phyloP scores from a whole-genome alignment of 2,888 invertebrate species.

The Automeris io region DNA sequence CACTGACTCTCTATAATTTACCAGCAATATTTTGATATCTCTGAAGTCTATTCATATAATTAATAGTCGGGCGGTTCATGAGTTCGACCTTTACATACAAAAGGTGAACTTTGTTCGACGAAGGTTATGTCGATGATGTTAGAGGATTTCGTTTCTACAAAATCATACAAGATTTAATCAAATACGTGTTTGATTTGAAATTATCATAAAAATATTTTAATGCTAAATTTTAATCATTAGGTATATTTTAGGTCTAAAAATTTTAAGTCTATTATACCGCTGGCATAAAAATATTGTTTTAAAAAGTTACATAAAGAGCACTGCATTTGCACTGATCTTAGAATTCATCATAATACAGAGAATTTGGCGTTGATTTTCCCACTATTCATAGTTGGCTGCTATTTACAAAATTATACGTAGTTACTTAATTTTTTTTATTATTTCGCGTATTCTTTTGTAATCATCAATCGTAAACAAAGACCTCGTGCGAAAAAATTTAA shows the following conservation, averaged over 20 bases:
- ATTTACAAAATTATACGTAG: conserved; percentile 17
- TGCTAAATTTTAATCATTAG: no score
- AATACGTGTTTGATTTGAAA: no score
- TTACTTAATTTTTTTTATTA: conserved; percentile 11
- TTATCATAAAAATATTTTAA: no score
- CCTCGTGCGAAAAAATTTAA: conserved; percentile 4
- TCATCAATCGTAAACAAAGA: conserved; percentile 3
- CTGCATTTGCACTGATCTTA: no score
- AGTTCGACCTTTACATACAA: background rate
- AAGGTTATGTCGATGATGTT: no score
- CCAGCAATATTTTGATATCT: background rate
- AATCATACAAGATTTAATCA: no score
- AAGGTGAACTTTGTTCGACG: background rate
- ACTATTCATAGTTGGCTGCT: conserved; percentile 13
- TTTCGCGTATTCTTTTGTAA: conserved; percentile 7
- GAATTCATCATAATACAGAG: no score
- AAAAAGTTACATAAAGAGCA: no score
- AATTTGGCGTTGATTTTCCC: conserved; percentile 9
- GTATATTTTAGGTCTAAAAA: no score
- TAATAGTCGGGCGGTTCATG: background rate
- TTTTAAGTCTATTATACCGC: no score
- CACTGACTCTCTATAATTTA: background rate
- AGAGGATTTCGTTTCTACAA: no score
- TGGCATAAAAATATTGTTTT: no score
- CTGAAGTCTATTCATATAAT: background rate